These are phyloP conservation scores for Streptopelia turtur DNA, from an alignment of 2,797 vertebrate species.

Conservation along the genomic window DNA sequence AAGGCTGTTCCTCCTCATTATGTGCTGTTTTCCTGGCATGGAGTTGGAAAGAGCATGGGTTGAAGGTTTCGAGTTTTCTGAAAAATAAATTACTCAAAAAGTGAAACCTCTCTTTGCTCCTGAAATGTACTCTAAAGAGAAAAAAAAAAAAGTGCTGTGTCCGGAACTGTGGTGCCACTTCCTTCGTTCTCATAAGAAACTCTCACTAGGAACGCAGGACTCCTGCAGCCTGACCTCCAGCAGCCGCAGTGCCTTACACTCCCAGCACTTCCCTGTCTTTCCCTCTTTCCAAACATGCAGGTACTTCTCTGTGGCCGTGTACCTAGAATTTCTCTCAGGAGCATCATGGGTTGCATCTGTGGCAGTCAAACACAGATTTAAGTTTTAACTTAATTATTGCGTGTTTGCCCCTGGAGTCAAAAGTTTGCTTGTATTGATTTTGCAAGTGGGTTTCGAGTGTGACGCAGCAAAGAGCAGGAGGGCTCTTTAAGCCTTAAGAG, in stretches of 20 bases:
- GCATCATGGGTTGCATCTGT: rapidly evolving
- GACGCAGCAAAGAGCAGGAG: neutral
- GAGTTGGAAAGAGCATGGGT: neutral
- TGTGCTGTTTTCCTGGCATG: neutral
- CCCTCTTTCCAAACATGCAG: rapidly evolving
- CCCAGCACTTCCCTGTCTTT: neutral
- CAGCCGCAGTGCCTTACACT: neutral
- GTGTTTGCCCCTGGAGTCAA: neutral
- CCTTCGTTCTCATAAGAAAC: rapidly evolving
- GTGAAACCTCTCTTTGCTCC: neutral
- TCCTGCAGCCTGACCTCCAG: neutral
- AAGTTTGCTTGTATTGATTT: neutral
- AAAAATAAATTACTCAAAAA: neutral
- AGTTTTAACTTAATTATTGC: neutral
- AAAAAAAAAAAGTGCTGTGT: too few species aligned
- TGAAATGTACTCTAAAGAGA: neutral
- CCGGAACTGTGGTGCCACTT: neutral
- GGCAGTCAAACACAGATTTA: neutral
- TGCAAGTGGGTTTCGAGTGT: neutral
- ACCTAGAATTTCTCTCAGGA: rapidly evolving
- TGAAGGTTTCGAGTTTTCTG: neutral
- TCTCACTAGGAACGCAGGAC: neutral
- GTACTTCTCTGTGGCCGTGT: neutral
- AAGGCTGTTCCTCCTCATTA: neutral
- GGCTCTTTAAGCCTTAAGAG: slow-evolving; percentile 61